Base-by-base conservation (phyloP, 1,140 invertebrate species). In the Batillaria attramentaria region DNA sequence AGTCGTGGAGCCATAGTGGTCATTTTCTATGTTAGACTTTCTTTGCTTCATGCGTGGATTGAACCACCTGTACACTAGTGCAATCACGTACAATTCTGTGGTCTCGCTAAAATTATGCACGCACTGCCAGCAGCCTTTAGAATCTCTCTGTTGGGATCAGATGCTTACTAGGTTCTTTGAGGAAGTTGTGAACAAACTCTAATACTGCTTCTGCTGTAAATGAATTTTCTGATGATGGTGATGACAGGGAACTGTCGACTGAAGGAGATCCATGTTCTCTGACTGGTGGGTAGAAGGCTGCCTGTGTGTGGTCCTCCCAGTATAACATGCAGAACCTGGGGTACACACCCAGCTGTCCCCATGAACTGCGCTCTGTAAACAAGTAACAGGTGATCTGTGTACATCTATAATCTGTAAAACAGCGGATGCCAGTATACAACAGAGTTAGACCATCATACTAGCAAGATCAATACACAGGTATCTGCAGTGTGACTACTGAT, bases 231-330 rank as follows among this genome's bases (percentile, higher is more conserved):
- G 66, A 39, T 6, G 35, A 5, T 39, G 41, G 41, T 13, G 10
- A n/a, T 10, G 8, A 10, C 20, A n/a, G n/a, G 31, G 24, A 8
- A 6, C 16, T 5, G 62, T 66, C 62, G 4, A n/a, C 2, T n/a
- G 33, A 35, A 24, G 37, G 35, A 69, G 35, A 41, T 20, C 6
- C 6, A 16, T 41, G 31, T 33, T 10, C 35, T 24, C 4, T 39
- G 0, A 69, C 66, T 0, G 72, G 50, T 8, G 72, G 72, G 72
- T 73, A 31, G 35, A 73, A 73, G 4, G 72, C 72, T 31, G 72
- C 72, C 18, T 28, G 18, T 16, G 6, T 73, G 72, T 73, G 72
- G 50, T 73, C 72, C 3, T 35, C 6, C 72, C 72, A 73, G 72
- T 57, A 54, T 13, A 73, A 50, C 50, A 73, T 3, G 24, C 72